Evolutionary conservation across 2,113 vertebrate genomes (phyloP).

Genomic region (Odontophorus gujanensis): DNA sequence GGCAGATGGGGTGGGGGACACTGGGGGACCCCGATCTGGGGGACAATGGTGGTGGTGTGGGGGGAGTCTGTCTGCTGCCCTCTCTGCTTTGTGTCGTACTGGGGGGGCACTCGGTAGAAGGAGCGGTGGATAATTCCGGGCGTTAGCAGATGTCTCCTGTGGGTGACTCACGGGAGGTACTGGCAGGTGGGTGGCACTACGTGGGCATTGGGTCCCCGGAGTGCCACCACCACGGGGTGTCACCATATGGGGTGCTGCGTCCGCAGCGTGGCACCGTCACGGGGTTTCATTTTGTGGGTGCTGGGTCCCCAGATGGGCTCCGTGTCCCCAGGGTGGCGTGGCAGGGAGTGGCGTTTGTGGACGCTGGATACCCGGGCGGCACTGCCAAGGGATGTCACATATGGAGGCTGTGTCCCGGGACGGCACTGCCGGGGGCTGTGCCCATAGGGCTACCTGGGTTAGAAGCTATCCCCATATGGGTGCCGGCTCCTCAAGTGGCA

Average conservation of each 20-base stretch:
- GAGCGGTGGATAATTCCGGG: accelerated
- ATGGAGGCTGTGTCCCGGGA: too few species aligned
- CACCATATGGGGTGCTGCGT: background rate
- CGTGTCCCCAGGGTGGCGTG: background rate
- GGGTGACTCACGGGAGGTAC: background rate
- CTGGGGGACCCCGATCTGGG: background rate
- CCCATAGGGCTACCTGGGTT: background rate
- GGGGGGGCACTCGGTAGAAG: background rate
- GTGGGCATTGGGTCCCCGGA: background rate
- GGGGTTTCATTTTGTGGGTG: background rate
- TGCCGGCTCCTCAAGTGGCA: background rate
- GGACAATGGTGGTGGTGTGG: background rate
- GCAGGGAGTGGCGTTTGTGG: background rate
- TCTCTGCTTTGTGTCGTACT: accelerated
- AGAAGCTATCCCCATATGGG: conserved; percentile 7
- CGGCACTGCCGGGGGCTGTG: background rate
- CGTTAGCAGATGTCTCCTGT: background rate
- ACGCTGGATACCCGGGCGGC: background rate
- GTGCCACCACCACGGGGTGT: background rate
- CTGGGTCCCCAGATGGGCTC: background rate
- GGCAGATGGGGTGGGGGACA: too few species aligned
- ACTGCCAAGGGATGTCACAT: background rate
- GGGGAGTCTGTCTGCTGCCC: background rate
- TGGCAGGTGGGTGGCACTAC: background rate
- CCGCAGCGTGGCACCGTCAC: too few species aligned